Evolutionary conservation across 2,113 vertebrate species (phyloP).

Genomic region (Coptodon bakossiorum): DNA sequence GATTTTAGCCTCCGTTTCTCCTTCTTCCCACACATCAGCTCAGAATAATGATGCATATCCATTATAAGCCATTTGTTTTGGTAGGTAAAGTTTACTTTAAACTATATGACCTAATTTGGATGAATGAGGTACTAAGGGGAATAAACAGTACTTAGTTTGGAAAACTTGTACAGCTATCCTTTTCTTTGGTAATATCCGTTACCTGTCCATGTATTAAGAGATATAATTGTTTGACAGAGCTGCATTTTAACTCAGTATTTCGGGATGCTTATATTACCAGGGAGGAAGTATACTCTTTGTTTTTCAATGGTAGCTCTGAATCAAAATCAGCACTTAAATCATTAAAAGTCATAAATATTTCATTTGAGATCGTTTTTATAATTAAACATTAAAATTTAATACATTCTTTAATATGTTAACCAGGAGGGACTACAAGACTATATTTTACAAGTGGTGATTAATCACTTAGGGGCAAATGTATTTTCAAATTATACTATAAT

Average conservation of each 20-base stretch:
- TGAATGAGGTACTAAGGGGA: conserved; percentile 66
- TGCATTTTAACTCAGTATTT: background rate
- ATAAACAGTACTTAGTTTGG: background rate
- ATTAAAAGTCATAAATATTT: conserved; percentile 63
- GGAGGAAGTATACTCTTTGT: background rate
- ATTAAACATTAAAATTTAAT: conserved; percentile 73
- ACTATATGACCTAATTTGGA: conserved; percentile 57
- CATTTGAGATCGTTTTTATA: conserved; percentile 60
- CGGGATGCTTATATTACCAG: background rate
- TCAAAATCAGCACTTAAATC: conserved; percentile 41
- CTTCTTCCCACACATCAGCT: background rate
- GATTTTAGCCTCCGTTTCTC: conserved; percentile 69
- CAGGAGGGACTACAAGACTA: conserved; percentile 43
- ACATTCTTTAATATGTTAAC: conserved; percentile 63
- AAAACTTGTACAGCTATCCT: background rate
- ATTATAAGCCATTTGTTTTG: conserved; percentile 89
- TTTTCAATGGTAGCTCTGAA: conserved; percentile 3
- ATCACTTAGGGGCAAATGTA: conserved; percentile 55
- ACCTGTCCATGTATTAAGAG: background rate
- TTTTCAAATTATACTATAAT: conserved; percentile 59
- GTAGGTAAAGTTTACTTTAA: conserved; percentile 77
- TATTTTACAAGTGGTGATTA: conserved; percentile 60
- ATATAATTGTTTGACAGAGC: background rate
- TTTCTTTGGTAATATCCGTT: accelerated
- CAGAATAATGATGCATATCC: conserved; percentile 77